Evolutionary conservation across 1,140 invertebrate species (phyloP).

Genomic region (Zaprionus ornatus): DNA sequence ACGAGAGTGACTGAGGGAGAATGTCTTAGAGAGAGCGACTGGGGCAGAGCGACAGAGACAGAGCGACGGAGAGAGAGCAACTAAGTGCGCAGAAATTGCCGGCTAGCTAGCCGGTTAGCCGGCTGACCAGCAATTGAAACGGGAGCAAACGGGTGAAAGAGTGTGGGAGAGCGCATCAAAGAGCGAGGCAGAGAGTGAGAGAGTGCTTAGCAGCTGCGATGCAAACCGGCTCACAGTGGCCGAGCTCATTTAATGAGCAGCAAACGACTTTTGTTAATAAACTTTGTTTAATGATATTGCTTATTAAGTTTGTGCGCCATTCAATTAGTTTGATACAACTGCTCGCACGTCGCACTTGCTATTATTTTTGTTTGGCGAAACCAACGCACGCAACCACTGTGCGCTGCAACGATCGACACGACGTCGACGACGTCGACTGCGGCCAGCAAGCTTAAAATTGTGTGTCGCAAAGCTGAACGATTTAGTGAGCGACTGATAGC

Average conservation of each 20-base stretch:
- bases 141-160: constrained; percentile 14
- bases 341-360: neutral
- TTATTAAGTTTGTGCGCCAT: neutral
- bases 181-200: neutral
- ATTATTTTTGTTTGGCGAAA: neutral
- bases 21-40: too few species aligned
- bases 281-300: neutral
- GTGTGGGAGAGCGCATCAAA: neutral
- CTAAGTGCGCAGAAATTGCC: constrained; percentile 31
- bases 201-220: constrained; percentile 1
- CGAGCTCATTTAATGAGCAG: too few species aligned
- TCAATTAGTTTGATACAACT: neutral
- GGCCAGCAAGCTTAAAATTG: constrained; percentile 57
- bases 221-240: constrained; percentile 35
- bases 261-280: neutral
- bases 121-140: constrained; percentile 41
- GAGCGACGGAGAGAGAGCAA: neutral
- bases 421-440: constrained; percentile 1
- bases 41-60: too few species aligned
- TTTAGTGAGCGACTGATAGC: constrained; percentile 62
- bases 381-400: constrained; percentile 24
- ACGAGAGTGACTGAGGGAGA: too few species aligned
- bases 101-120: constrained; percentile 60
- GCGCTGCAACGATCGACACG: constrained; percentile 35
- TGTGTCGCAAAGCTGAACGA: constrained; percentile 53